Percentiles rank a stretch among this genome's conserved stretches.
phyloP scores from a whole-genome alignment of 2,888 invertebrate species.

The Leptinotarsa rubiginosa region DNA sequence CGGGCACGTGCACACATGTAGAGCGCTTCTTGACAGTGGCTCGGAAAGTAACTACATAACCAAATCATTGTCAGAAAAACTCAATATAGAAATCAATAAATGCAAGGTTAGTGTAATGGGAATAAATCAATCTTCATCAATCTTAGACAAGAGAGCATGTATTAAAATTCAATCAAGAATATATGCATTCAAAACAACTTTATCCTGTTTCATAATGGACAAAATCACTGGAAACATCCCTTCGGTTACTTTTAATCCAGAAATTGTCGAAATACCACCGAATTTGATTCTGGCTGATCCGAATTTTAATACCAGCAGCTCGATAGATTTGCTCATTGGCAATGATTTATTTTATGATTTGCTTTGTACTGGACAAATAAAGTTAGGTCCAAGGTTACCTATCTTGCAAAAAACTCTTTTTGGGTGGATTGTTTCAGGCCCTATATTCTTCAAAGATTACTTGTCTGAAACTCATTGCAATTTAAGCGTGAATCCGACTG shows the following conservation, averaged over 20 bases:
- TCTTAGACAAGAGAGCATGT: background rate
- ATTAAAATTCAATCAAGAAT: background rate
- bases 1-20: too few relatives aligned
- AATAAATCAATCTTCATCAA: slow-evolving; percentile 11
- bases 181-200: background rate
- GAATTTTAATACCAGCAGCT: background rate
- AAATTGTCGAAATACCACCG: background rate
- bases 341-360: too few relatives aligned
- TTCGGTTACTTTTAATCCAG: background rate
- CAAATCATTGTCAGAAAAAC: too few relatives aligned
- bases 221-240: slow-evolving; percentile 13
- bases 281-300: slow-evolving; percentile 11
- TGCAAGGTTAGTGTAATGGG: background rate
- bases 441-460: background rate
- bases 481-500: background rate
- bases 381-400: too few relatives aligned
- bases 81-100: too few relatives aligned
- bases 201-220: background rate
- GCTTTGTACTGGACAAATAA: too few relatives aligned
- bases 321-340: slow-evolving; percentile 8
- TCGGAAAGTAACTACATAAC: too few relatives aligned
- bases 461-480: background rate
- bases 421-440: slow-evolving; percentile 1
- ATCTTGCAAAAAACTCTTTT: slow-evolving; percentile 6
- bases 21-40: too few relatives aligned